phyloP scores from a whole-genome alignment of 35 echinoderm and acorn worm species.

The Heliocidaris tuberculata region DNA sequence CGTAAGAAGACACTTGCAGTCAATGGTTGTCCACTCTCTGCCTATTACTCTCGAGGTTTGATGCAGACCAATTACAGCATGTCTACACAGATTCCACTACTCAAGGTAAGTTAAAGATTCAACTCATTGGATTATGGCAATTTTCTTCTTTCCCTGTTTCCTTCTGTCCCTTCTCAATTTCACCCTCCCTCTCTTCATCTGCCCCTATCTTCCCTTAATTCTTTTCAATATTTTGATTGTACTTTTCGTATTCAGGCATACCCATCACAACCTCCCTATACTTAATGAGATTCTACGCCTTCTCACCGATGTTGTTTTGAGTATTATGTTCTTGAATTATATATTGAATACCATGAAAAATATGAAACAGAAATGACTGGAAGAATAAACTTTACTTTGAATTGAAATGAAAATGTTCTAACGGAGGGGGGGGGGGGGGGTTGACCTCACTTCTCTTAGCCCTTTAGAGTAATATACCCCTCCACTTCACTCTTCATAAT shows the following conservation, averaged over 20 bases:
- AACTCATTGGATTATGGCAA: not conserved
- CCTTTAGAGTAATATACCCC: no score
- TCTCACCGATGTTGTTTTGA: no score
- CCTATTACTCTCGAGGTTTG: slow-evolving; percentile 74
- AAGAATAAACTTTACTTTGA: no score
- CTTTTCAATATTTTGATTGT: not conserved
- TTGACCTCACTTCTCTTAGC: no score
- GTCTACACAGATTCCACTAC: slow-evolving; percentile 71
- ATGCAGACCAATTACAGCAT: slow-evolving; percentile 70
- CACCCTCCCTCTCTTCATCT: not conserved
- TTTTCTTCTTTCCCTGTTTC: not conserved
- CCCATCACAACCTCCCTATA: no score
- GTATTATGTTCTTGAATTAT: no score
- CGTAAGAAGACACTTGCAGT: slow-evolving; percentile 73
- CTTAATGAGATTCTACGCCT: no score
- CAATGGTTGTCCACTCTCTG: slow-evolving; percentile 64
- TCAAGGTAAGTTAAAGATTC: slow-evolving; percentile 60
- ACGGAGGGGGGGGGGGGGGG: no score
- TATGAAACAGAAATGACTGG: no score
- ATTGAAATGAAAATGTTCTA: no score
- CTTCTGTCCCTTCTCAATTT: not conserved
- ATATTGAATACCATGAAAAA: no score
- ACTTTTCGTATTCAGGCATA: not conserved
- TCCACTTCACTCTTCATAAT: no score
- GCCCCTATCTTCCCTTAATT: not conserved